Base-by-base conservation (phyloP, 2,888 invertebrate species). In the Plagodis pulveraria region DNA sequence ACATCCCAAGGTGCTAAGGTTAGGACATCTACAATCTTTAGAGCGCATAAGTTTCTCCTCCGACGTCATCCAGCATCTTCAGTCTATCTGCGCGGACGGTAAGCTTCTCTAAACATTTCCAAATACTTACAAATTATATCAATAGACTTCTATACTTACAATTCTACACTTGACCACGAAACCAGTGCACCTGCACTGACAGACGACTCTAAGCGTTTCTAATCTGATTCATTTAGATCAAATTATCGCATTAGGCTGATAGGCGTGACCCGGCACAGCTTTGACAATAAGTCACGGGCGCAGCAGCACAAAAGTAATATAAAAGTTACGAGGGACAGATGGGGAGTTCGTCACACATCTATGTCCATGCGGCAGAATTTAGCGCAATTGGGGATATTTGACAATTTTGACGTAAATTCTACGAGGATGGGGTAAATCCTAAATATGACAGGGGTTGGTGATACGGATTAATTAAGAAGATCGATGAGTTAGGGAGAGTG, bases 361-460 rank as follows among this genome's bases (percentile, higher is more conserved):
- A 77, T 80, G 76, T 75, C 67, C 49, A 52, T 57, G 54, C 62
- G 49, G 49, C 49, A 61, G 67, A 69, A 72, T 63, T 69, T 7
- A 66, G 75, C 66, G 69, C 76, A 80, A 83, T 77, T 77, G 71
- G 63, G 74, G 77, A 76, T 76, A 83, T 84, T 84, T 79, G 86
- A 84, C 86, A 87, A 71, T 64, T 79, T 77, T 82, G 84, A 84
- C 83, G 78, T 74, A 68, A 84, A 87, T 82, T 85, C 74, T 64
- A 70, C 64, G 75, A 75, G 69, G 73, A 81, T 85, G 67, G 78
- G 77, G 84, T 77, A 84, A 85, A 83, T 54, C 53, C 43, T 53
- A 56, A 59, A 44, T 38, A 36, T 38, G 52, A 34, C 12, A 35
- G 47, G 66, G 66, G 63, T 60, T 50, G 45, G 58, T 32, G 58